These are phyloP conservation scores for Samia ricini DNA, from an alignment of 1,140 invertebrate species.

Conservation along the genomic window DNA sequence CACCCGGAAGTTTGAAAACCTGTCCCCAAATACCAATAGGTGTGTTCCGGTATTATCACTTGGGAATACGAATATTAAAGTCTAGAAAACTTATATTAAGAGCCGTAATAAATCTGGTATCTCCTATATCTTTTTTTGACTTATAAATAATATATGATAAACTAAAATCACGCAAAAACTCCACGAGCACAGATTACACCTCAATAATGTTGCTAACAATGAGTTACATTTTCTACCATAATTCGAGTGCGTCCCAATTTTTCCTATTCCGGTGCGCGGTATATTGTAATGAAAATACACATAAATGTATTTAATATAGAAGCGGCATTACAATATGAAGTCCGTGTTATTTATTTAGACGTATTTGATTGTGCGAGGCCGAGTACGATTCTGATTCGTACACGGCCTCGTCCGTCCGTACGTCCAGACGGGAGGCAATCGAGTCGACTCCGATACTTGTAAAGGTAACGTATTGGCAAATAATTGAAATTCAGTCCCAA, in stretches of 20 bases:
- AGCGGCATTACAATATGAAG: conserved; percentile 48
- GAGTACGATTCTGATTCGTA: conserved; percentile 38
- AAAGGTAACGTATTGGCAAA: conserved; percentile 52
- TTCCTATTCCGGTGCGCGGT: conserved; percentile 25
- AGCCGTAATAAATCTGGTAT: too few relatives aligned
- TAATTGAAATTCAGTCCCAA: conserved; percentile 52
- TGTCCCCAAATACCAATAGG: too few relatives aligned
- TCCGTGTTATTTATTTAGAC: conserved; percentile 63
- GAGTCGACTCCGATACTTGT: conserved; percentile 32
- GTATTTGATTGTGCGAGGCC: conserved; percentile 47
- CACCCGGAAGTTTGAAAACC: too few relatives aligned
- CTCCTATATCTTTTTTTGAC: too few relatives aligned
- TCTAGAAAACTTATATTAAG: too few relatives aligned
- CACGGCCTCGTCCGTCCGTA: conserved; percentile 27
- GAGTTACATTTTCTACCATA: conserved; percentile 36
- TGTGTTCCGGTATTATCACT: too few relatives aligned
- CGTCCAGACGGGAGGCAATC: conserved; percentile 50
- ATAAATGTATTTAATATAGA: conserved; percentile 60
- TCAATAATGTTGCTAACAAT: conserved; percentile 34
- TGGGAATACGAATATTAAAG: too few relatives aligned
- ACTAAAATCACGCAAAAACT: conserved; percentile 34
- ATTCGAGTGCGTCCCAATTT: conserved; percentile 45
- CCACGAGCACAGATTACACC: conserved; percentile 30
- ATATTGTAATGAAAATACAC: conserved; percentile 46
- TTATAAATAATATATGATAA: too few relatives aligned